A percentile compares a stretch with the other conserved stretches of the same genome.
These are phyloP conservation scores for Chionis minor DNA, from an alignment of 2,113 vertebrate species.

Conservation along the genomic window DNA sequence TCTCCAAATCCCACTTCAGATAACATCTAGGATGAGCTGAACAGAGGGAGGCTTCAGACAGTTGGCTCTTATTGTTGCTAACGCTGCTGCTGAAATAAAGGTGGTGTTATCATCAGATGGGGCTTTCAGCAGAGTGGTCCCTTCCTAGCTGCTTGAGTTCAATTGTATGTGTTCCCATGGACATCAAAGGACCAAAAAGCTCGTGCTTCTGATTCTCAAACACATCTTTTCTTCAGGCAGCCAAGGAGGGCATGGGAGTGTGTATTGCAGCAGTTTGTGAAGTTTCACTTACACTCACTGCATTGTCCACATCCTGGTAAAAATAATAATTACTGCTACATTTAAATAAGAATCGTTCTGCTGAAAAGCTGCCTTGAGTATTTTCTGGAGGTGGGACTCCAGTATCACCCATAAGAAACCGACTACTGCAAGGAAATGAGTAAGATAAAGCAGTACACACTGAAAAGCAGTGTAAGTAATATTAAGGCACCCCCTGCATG, in stretches of 20 bases:
- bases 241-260: rapidly evolving
- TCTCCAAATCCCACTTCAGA: slow-evolving; percentile 48
- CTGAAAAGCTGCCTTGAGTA: background rate
- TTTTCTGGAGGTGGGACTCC: background rate
- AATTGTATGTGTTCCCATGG: background rate
- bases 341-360: background rate
- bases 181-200: background rate
- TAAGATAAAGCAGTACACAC: background rate
- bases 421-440: background rate
- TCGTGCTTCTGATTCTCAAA: background rate
- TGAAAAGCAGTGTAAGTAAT: background rate
- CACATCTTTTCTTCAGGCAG: background rate
- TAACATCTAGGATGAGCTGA: slow-evolving; percentile 14
- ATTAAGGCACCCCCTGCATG: background rate
- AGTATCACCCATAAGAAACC: background rate
- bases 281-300: background rate
- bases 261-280: background rate
- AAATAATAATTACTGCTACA: background rate
- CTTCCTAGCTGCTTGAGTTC: background rate
- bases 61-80: background rate
- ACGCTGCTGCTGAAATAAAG: background rate
- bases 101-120: background rate
- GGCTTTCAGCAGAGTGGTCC: background rate
- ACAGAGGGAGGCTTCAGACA: slow-evolving; percentile 2
- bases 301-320: background rate